These are phyloP conservation scores for Epicampocera succincta DNA, from an alignment of 2,888 invertebrate genomes.

Conservation along the genomic window DNA sequence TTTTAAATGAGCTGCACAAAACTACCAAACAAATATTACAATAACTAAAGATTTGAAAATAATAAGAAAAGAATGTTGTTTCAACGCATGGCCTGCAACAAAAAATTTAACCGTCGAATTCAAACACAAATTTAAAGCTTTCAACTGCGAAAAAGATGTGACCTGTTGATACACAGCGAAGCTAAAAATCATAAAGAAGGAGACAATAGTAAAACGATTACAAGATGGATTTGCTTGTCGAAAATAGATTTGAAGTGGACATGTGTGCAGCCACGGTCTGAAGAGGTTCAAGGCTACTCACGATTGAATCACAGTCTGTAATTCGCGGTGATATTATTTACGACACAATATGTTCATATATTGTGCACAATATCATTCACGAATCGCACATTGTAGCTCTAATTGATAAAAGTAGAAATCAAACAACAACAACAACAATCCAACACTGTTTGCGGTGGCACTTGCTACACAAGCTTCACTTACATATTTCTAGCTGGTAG, in stretches of 20 bases:
- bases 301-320: too few relatives aligned
- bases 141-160: not conserved
- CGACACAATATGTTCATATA: too few relatives aligned
- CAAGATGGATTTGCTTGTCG: not conserved
- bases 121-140: not conserved
- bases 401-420: too few relatives aligned
- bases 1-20: constrained; percentile 6
- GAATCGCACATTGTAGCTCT: too few relatives aligned
- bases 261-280: constrained; percentile 23
- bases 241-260: constrained; percentile 11
- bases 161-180: constrained; percentile 8
- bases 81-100: constrained; percentile 5
- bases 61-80: too few relatives aligned
- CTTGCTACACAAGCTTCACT: too few relatives aligned
- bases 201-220: not conserved
- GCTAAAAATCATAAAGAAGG: not conserved
- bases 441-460: too few relatives aligned
- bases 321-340: too few relatives aligned
- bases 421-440: too few relatives aligned
- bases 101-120: constrained; percentile 24
- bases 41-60: constrained; percentile 8
- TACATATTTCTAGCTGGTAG: too few relatives aligned
- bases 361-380: too few relatives aligned
- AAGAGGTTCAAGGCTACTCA: too few relatives aligned
- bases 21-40: constrained; percentile 8